These are phyloP conservation scores for Hypsibius dujardini DNA, from an alignment of 1,140 invertebrate species.

Conservation along the genomic window DNA sequence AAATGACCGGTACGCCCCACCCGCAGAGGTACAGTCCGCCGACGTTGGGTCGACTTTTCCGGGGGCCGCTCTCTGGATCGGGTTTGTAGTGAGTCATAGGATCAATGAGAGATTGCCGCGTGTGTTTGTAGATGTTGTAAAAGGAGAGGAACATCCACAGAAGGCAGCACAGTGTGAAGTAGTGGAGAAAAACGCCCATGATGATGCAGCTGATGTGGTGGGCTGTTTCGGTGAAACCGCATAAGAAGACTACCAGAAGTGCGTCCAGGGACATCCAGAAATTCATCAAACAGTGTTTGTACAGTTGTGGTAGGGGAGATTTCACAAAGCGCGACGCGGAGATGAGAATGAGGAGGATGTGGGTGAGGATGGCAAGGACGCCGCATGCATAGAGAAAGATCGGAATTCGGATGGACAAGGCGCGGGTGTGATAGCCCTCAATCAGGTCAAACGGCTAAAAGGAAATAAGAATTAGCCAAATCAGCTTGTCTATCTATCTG, in stretches of 20 bases:
- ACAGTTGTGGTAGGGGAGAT: neutral
- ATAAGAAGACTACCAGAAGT: neutral
- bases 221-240: neutral
- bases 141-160: too few species aligned
- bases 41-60: neutral
- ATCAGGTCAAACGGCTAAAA: neutral
- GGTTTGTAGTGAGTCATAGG: too few species aligned
- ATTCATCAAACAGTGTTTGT: neutral
- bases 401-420: neutral
- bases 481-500: too few species aligned
- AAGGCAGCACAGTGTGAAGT: neutral
- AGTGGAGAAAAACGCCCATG: neutral
- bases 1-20: neutral
- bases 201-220: neutral
- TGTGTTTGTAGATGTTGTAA: too few species aligned
- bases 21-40: neutral
- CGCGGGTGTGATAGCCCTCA: neutral
- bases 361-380: neutral
- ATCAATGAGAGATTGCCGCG: too few species aligned
- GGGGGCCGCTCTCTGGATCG: neutral
- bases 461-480: slow-evolving; percentile 6
- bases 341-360: neutral
- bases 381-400: neutral
- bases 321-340: neutral
- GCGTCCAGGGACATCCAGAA: neutral